Evolutionary conservation across 2,797 vertebrate species (phyloP).

Genomic region (Limnodromus scolopaceus): DNA sequence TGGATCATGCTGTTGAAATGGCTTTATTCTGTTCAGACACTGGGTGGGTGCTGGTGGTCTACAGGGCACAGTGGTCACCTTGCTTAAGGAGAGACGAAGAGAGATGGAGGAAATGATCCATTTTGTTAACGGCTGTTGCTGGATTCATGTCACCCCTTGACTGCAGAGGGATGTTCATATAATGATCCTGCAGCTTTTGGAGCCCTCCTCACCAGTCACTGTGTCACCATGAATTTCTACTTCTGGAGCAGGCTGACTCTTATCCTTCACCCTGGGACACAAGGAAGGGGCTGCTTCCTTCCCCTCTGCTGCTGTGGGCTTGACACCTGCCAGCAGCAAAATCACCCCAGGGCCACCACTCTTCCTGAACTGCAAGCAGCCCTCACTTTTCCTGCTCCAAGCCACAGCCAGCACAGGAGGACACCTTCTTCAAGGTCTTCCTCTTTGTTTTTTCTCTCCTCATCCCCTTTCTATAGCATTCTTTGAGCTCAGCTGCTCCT

Average conservation of each 20-base stretch:
- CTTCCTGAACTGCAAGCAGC: not conserved
- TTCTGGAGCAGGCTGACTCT: not conserved
- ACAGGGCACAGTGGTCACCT: not conserved
- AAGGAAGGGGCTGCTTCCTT: not conserved
- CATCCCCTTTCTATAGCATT: not conserved
- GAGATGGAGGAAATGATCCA: not conserved
- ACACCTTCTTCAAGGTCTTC: not conserved
- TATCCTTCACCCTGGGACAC: not conserved
- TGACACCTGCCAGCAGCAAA: not conserved
- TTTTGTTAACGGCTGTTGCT: not conserved
- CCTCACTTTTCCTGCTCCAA: not conserved
- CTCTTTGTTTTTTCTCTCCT: not conserved
- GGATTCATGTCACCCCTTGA: not conserved
- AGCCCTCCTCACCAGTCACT: not conserved
- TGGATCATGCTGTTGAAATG: not conserved
- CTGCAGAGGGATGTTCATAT: not conserved
- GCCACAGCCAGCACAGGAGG: not conserved
- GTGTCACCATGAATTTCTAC: not conserved
- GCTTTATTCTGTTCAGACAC: not conserved
- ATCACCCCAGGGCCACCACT: rapidly evolving
- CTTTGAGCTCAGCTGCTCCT: not conserved
- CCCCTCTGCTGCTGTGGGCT: not conserved
- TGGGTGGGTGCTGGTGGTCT: not conserved
- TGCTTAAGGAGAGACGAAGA: not conserved
- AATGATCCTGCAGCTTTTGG: not conserved